Conservation (phyloP, 2,888 invertebrate genomes). For the Hybos culiciformis region DNA sequence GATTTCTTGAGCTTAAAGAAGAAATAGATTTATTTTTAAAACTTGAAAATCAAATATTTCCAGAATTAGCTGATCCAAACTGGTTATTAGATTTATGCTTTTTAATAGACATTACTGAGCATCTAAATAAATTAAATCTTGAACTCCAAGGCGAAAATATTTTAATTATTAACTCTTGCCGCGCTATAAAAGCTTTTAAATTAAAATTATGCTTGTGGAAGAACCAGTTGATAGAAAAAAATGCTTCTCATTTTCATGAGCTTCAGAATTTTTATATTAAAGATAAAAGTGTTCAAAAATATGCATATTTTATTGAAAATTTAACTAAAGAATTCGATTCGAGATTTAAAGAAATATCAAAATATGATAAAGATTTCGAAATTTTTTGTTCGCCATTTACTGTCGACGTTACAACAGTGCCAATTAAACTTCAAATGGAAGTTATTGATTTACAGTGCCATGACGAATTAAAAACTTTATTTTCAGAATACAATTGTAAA, state of each 20-base stretch:
- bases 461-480: constrained; percentile 1
- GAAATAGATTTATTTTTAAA: constrained; percentile 6
- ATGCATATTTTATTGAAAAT: background rate
- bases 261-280: background rate
- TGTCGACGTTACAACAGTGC: background rate
- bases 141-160: constrained; percentile 1
- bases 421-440: background rate
- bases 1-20: constrained; percentile 7
- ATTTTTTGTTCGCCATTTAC: background rate
- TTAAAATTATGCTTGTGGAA: background rate
- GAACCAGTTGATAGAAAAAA: background rate
- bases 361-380: background rate
- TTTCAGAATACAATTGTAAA: constrained; percentile 2
- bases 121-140: background rate
- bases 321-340: background rate
- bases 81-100: background rate
- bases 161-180: background rate
- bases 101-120: background rate
- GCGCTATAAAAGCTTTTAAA: background rate
- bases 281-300: background rate
- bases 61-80: background rate
- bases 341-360: background rate
- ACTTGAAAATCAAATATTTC: background rate
- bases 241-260: background rate
- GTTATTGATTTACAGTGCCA: constrained; percentile 3